These are phyloP conservation scores for Taeniopygia guttata DNA, from an alignment of 2,797 vertebrate genomes.

Conservation along the genomic window DNA sequence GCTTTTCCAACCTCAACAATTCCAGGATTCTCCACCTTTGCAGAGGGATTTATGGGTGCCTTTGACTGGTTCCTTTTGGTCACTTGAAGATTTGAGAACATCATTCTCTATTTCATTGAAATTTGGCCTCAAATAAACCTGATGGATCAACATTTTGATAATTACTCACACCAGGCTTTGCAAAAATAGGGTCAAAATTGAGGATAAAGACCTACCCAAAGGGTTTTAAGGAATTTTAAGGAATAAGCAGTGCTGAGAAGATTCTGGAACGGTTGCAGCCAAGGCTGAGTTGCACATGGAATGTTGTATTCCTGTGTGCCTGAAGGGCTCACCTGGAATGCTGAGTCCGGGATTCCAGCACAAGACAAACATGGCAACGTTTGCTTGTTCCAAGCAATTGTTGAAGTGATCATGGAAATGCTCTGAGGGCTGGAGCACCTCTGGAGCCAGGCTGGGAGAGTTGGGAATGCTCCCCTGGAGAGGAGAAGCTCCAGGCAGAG, in stretches of 20 bases:
- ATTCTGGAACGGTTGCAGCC: background rate
- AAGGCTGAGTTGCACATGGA: accelerated
- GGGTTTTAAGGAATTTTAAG: background rate
- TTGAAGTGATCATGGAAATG: accelerated
- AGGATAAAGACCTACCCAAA: too few species aligned
- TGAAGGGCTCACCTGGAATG: accelerated
- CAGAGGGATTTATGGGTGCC: background rate
- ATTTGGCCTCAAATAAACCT: accelerated
- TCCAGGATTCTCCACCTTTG: accelerated
- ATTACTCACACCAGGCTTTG: background rate
- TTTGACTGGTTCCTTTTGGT: accelerated
- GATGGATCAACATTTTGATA: accelerated
- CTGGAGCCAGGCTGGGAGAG: background rate
- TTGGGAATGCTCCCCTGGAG: background rate
- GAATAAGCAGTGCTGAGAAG: too few species aligned
- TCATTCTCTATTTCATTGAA: accelerated
- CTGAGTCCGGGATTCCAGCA: background rate
- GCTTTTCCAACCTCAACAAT: background rate
- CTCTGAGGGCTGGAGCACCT: accelerated
- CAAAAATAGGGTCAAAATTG: background rate
- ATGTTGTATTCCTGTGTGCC: background rate
- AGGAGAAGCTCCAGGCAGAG: background rate
- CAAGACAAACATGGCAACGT: background rate
- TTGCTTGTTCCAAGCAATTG: background rate
- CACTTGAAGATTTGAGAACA: accelerated